Conservation (phyloP, 2,113 vertebrate genomes). For the Nycticorax nycticorax region DNA sequence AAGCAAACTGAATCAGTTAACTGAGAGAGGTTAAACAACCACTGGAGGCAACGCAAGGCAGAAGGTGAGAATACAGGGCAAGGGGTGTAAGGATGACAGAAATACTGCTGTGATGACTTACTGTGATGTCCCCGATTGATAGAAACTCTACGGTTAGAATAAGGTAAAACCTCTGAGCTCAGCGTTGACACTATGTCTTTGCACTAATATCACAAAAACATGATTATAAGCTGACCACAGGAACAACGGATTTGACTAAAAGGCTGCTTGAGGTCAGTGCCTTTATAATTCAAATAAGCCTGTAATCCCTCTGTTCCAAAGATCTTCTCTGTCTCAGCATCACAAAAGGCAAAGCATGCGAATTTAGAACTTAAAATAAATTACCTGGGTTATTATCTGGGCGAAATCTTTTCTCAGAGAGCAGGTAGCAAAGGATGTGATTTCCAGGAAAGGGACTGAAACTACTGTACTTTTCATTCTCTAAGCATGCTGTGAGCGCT, state of each 20-base stretch:
- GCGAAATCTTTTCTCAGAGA: not conserved
- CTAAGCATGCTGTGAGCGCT: not conserved
- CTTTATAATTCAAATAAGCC: constrained; percentile 34
- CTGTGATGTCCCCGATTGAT: not conserved
- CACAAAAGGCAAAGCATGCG: not conserved
- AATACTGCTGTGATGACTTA: not conserved
- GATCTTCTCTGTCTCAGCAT: not conserved
- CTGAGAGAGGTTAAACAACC: not conserved
- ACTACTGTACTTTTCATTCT: not conserved
- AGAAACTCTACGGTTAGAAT: not conserved
- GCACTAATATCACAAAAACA: not conserved
- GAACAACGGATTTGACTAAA: not conserved
- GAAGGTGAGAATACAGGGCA: not conserved
- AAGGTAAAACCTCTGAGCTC: not conserved
- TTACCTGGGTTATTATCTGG: not conserved
- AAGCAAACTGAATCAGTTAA: not conserved
- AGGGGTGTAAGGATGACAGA: not conserved
- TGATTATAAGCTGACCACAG: not conserved
- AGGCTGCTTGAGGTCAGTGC: not conserved
- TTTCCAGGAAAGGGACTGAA: not conserved
- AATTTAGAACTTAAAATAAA: not conserved
- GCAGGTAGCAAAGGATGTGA: not conserved
- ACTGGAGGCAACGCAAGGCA: not conserved
- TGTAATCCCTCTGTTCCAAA: constrained; percentile 8
- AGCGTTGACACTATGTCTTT: not conserved